Conservation (phyloP, 1,140 invertebrate species). For the Ips typographus region DNA sequence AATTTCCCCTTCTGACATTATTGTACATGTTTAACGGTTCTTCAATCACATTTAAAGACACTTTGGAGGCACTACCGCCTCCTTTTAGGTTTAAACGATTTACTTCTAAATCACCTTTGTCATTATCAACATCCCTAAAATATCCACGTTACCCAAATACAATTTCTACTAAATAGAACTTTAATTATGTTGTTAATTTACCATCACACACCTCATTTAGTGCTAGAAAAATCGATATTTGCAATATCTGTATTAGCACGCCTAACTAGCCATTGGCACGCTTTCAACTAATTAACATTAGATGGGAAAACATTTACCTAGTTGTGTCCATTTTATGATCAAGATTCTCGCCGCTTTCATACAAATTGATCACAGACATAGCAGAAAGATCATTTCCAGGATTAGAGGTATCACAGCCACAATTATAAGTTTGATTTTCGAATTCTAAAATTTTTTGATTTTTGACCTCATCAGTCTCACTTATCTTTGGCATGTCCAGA, state of each 20-base stretch:
- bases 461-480: constrained; percentile 1
- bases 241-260: no score
- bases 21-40: constrained; percentile 1
- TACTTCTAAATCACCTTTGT: no score
- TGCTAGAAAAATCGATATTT: no score
- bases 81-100: no score
- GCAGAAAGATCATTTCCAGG: constrained; percentile 43
- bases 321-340: constrained; percentile 45
- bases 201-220: no score
- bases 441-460: constrained; percentile 3
- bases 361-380: constrained; percentile 47
- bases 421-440: constrained; percentile 17
- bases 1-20: constrained; percentile 26
- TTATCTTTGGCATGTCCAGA: constrained; percentile 22
- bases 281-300: no score
- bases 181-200: no score
- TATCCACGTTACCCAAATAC: no score
- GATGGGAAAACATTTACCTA: constrained; percentile 31
- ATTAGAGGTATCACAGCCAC: constrained; percentile 18
- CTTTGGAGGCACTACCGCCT: no score
- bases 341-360: constrained; percentile 44
- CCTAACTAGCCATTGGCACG: no score
- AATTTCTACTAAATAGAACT: no score
- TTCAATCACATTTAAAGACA: not conserved
- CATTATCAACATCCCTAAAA: no score